These are phyloP conservation scores for Halocaridina rubra DNA, from an alignment of 2,888 invertebrate species.

Conservation along the genomic window DNA sequence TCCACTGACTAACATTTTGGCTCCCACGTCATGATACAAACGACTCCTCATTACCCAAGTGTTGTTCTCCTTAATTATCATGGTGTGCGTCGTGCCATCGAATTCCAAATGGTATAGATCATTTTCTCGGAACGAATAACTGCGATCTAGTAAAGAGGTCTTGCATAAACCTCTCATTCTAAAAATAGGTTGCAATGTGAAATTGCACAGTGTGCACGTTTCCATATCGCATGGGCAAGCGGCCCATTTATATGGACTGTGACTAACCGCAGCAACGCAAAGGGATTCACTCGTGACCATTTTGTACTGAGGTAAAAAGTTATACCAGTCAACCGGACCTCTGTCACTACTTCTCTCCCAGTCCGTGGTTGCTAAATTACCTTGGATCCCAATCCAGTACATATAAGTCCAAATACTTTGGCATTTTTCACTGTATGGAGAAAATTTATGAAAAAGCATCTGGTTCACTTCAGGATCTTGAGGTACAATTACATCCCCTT, in stretches of 20 bases:
- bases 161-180: slow-evolving; percentile 28
- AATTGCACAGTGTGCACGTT: slow-evolving; percentile 38
- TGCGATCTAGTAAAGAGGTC: not conserved
- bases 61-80: not conserved
- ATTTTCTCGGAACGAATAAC: slow-evolving; percentile 25
- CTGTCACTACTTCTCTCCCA: slow-evolving; percentile 12
- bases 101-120: not conserved
- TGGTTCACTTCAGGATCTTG: not conserved
- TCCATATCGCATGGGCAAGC: slow-evolving; percentile 41
- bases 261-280: slow-evolving; percentile 20
- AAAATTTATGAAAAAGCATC: not conserved
- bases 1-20: slow-evolving; percentile 2
- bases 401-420: slow-evolving; percentile 17
- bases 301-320: slow-evolving; percentile 12
- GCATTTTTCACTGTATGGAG: not conserved
- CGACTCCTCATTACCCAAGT: slow-evolving; percentile 49
- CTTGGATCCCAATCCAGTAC: slow-evolving; percentile 11
- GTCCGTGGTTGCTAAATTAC: not conserved
- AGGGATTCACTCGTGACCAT: slow-evolving; percentile 33
- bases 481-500: not conserved
- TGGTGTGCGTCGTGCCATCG: slow-evolving; percentile 22
- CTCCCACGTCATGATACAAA: slow-evolving; percentile 10
- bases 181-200: slow-evolving; percentile 13
- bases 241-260: slow-evolving; percentile 43
- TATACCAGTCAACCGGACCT: not conserved